A percentile compares a stretch with the other conserved stretches of the same genome.
phyloP scores from a whole-genome alignment of 2,797 vertebrate species.

The Chelmon rostratus region DNA sequence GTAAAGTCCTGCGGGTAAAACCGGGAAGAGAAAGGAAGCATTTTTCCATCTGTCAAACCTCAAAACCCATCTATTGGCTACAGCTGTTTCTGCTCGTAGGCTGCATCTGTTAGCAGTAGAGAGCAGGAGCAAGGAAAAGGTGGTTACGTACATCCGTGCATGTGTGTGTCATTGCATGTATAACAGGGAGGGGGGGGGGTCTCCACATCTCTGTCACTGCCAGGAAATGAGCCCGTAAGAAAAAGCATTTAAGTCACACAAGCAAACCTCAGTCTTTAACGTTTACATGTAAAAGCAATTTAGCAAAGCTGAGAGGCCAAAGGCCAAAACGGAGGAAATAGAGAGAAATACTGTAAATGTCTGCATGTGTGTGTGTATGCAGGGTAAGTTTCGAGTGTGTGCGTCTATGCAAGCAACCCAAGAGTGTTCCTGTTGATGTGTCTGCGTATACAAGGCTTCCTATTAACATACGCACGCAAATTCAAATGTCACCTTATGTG shows the following conservation, averaged over 20 bases:
- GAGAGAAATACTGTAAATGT: conserved; percentile 8
- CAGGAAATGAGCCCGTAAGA: conserved; percentile 34
- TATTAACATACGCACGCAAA: conserved; percentile 1
- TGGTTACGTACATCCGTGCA: conserved; percentile 10
- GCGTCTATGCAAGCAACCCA: conserved; percentile 5
- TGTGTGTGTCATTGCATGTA: conserved; percentile 5
- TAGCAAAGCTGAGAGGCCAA: background rate
- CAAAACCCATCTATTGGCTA: conserved; percentile 40
- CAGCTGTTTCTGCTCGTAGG: conserved; percentile 63
- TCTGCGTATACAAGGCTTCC: background rate
- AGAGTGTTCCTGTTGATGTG: background rate
- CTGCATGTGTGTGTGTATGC: conserved; percentile 9
- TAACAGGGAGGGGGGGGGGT: background rate
- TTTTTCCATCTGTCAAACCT: conserved; percentile 68
- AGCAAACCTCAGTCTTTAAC: conserved; percentile 9
- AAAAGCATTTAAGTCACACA: conserved; percentile 30
- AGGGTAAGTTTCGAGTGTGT: background rate
- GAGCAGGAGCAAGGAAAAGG: conserved; percentile 5
- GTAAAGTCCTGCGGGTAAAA: conserved; percentile 50
- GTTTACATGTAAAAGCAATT: conserved; percentile 20
- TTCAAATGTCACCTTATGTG: background rate
- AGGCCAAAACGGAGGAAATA: conserved; percentile 28
- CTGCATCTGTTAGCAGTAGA: conserved; percentile 39
- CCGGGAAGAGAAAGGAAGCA: conserved; percentile 44
- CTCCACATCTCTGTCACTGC: conserved; percentile 18